Percentiles rank a stretch among this genome's conserved stretches.
phyloP scores from a whole-genome alignment of 37 sponge, comb jelly and placozoan species.

The Bolinopsis microptera region DNA sequence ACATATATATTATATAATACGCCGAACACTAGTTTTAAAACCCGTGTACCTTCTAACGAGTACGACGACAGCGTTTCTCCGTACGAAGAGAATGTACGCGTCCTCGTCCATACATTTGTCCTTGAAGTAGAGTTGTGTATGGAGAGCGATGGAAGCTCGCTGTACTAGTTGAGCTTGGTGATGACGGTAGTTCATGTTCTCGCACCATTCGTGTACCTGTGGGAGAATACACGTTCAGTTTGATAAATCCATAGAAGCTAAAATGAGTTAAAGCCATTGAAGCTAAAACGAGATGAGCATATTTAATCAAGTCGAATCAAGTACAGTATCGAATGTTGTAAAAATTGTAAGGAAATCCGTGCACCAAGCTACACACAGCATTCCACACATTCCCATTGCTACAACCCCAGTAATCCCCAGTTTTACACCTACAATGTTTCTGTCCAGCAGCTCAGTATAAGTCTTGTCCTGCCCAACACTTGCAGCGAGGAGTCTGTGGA shows the following conservation, averaged over 20 bases:
- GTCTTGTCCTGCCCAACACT: constrained; percentile 83
- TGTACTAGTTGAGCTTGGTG: constrained; percentile 91
- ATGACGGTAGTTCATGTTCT: constrained; percentile 89
- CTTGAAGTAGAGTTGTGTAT: constrained; percentile 89
- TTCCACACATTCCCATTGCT: neutral
- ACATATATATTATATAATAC: too few species aligned
- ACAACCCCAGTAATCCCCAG: too few species aligned
- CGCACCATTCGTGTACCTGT: constrained; percentile 73
- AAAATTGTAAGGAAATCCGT: neutral
- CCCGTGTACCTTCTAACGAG: constrained; percentile 68
- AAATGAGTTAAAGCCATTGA: too few species aligned
- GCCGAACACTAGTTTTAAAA: too few species aligned
- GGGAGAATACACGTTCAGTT: neutral
- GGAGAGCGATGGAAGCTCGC: constrained; percentile 84
- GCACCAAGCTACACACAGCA: neutral
- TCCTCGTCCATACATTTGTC: constrained; percentile 72
- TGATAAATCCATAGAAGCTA: neutral
- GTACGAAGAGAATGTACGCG: constrained; percentile 81
- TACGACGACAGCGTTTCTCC: constrained; percentile 87
- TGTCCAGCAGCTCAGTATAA: constrained; percentile 83
- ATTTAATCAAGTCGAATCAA: too few species aligned
- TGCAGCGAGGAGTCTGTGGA: constrained; percentile 90
- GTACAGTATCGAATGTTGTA: too few species aligned
- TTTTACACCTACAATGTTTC: constrained; percentile 67
- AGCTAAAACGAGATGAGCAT: too few species aligned